A percentile compares a stretch with the other conserved stretches of the same genome.
These are phyloP conservation scores for Argopecten irradians DNA, from an alignment of 1,140 invertebrate species.

Conservation along the genomic window DNA sequence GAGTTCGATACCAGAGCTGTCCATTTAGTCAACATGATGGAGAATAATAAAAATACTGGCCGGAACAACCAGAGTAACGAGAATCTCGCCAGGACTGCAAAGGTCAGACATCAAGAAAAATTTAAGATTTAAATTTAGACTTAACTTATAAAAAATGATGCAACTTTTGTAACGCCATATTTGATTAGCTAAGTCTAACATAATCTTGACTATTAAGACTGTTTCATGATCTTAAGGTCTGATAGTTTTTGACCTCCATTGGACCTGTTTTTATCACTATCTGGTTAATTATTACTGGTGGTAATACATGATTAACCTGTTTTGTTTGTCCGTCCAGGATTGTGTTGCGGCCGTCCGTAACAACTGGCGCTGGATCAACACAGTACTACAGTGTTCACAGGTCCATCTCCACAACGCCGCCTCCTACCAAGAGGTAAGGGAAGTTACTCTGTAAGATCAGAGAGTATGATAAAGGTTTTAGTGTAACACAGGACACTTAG, in stretches of 20 bases:
- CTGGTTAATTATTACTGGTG: too few relatives aligned
- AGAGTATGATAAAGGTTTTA: too few relatives aligned
- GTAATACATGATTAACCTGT: too few relatives aligned
- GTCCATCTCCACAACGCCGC: slow-evolving; percentile 67
- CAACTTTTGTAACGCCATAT: too few relatives aligned
- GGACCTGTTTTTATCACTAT: too few relatives aligned
- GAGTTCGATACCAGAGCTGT: slow-evolving; percentile 63
- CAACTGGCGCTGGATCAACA: slow-evolving; percentile 66
- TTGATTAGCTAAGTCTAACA: too few relatives aligned
- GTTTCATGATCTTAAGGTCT: too few relatives aligned
- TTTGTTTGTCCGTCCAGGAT: slow-evolving; percentile 50
- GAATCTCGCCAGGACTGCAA: slow-evolving; percentile 61
- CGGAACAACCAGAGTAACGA: slow-evolving; percentile 58
- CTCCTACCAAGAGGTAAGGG: slow-evolving; percentile 65
- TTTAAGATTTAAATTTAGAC: too few relatives aligned
- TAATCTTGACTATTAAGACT: background rate
- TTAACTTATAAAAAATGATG: too few relatives aligned
- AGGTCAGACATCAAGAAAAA: slow-evolving; percentile 46
- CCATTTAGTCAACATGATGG: slow-evolving; percentile 61
- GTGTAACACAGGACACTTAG: too few relatives aligned
- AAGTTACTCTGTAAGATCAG: too few relatives aligned
- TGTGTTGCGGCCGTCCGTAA: slow-evolving; percentile 62
- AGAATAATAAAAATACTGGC: slow-evolving; percentile 52
- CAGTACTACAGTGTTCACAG: slow-evolving; percentile 62
- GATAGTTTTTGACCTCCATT: background rate